These are phyloP conservation scores for Enteromius anoplus DNA, from an alignment of 2,797 vertebrate genomes.

Conservation along the genomic window DNA sequence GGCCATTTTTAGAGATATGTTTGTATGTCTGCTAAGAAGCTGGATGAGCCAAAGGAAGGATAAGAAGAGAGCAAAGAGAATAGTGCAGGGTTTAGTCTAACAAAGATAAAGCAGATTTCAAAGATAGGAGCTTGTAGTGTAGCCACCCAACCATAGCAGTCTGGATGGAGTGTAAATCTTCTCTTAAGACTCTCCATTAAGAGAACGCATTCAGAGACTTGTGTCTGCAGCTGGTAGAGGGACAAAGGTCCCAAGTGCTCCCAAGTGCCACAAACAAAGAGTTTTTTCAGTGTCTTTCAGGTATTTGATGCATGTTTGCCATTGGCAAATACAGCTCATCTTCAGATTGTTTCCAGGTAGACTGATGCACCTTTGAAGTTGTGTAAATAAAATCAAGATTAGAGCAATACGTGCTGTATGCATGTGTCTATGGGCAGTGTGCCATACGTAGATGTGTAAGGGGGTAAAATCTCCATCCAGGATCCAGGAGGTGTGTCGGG, in stretches of 20 bases:
- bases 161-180: not conserved
- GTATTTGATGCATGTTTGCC: not conserved
- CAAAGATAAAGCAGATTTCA: constrained; percentile 29
- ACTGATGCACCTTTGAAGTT: not conserved
- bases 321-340: not conserved
- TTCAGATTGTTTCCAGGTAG: not conserved
- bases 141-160: constrained; percentile 7
- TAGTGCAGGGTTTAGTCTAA: constrained; percentile 23
- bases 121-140: constrained; percentile 22
- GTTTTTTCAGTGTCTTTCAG: not conserved
- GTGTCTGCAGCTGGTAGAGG: not conserved
- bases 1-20: constrained; percentile 43
- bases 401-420: constrained; percentile 1
- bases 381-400: not conserved
- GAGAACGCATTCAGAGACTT: not conserved
- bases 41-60: constrained; percentile 9
- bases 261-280: not conserved
- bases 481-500: not conserved
- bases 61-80: constrained; percentile 27
- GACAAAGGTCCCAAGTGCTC: not conserved
- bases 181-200: constrained; percentile 26
- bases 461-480: constrained; percentile 11
- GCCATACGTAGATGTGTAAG: not conserved
- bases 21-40: constrained; percentile 34
- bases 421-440: not conserved